Base-by-base conservation (phyloP, 1,140 invertebrate species). In the Drosophila persimilis region DNA sequence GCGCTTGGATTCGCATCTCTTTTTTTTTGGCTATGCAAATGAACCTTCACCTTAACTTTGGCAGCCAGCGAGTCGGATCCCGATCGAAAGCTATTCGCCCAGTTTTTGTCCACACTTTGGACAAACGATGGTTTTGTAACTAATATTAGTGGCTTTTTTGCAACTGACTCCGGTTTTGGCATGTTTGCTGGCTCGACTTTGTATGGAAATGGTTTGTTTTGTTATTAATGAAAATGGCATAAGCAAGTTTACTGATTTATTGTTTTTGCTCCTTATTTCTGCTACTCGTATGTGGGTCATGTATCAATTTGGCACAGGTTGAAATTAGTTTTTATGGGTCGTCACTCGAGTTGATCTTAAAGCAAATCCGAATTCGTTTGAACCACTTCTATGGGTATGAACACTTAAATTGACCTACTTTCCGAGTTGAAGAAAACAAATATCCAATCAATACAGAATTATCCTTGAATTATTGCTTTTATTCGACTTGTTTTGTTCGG, bases 1-100 rank as follows among this genome's bases (percentile, higher is more conserved):
- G 73, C 73, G 71, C 61, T 57, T 60, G 66, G 35, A 44, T 77
- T 80, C 75, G 78, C 67, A 67, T 67, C 73, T 65, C 66, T 61
- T 63, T 47, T 45, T 62, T 51, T 67, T 47, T 65, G 54, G 52
- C 31, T 62, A 85, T 85, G 80, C 69, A 81, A 85, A 85, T 86
- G 77, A 85, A 60, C 81, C 73, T 80, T 86, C 64, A 69, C 80
- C 77, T 85, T 76, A 66, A 63, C 62, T 75, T 75, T 67, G 44
- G 48, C 60, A 60, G 24, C 24, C 24, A 26, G 62, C 57, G 47
- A 47, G 70, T 80, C 77, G 61, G 73, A 66, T 65, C 79, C 60
- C 64, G 66, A 59, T 71, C 35, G 35, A 39, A 11, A 39, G 35
- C 11, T 39, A 39, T 39, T 39, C 31, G 77, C 63, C 80, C 67